Evolutionary conservation across 2,888 invertebrate species (phyloP).

Genomic region (Sarcophaga variegata): DNA sequence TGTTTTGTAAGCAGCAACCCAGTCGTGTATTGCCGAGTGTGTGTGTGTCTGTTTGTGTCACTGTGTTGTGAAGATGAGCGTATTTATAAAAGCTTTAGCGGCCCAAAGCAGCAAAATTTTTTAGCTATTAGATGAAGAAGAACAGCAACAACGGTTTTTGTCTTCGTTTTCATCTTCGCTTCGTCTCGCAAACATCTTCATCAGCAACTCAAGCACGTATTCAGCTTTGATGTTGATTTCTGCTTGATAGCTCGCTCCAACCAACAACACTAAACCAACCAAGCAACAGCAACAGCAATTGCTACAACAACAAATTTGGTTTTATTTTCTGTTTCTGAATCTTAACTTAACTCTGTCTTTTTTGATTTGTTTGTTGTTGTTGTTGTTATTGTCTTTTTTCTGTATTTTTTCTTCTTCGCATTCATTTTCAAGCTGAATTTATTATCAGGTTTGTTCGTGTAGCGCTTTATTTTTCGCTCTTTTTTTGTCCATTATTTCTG

Average conservation of each 20-base stretch:
- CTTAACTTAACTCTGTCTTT: background rate
- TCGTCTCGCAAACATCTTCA: conserved; percentile 36
- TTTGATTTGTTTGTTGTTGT: background rate
- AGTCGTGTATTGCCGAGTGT: background rate
- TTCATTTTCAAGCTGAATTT: conserved; percentile 23
- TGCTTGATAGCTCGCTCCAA: conserved; percentile 51
- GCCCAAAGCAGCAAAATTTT: conserved; percentile 8
- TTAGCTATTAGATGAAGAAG: conserved; percentile 19
- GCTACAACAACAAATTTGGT: conserved; percentile 22
- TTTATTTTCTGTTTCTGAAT: conserved; percentile 6
- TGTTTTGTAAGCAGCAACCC: background rate
- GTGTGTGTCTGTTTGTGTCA: background rate
- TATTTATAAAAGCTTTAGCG: background rate
- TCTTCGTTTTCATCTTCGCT: background rate
- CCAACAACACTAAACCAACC: background rate
- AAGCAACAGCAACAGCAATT: background rate
- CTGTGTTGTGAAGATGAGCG: conserved; percentile 22
- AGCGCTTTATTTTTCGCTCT: conserved; percentile 8
- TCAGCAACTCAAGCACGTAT: conserved; percentile 63
- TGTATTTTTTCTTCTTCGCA: background rate
- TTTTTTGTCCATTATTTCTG: conserved; percentile 51
- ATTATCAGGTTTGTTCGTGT: conserved; percentile 24
- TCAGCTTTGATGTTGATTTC: conserved; percentile 63
- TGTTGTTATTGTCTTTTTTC: background rate
- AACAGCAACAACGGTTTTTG: background rate